A percentile compares a stretch with the other conserved stretches of the same genome.
Conservation (phyloP, 1,140 invertebrate species). For the Monochamus saltuarius region DNA sequence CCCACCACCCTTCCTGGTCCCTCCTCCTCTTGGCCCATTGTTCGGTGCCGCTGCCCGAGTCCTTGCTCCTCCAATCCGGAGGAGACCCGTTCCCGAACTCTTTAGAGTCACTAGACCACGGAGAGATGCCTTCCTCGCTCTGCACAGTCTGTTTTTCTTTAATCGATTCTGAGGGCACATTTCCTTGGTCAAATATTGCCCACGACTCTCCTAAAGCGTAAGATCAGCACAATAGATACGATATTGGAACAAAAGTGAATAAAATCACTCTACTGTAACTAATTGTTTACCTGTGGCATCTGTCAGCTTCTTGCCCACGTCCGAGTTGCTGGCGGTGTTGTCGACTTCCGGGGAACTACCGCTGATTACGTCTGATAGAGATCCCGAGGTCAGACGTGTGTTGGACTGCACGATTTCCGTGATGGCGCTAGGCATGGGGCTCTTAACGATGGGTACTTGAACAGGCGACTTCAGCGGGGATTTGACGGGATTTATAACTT, state of each 20-base stretch:
- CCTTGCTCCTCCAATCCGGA: constrained; percentile 55
- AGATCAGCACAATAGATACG: not conserved
- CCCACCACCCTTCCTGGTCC: constrained; percentile 52
- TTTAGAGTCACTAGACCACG: constrained; percentile 76
- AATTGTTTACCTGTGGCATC: constrained; percentile 44
- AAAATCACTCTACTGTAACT: not conserved
- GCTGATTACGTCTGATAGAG: constrained; percentile 60
- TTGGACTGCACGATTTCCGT: constrained; percentile 48
- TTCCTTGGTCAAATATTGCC: constrained; percentile 49
- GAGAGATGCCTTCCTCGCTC: constrained; percentile 62
- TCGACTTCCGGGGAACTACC: constrained; percentile 61
- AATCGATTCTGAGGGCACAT: constrained; percentile 25
- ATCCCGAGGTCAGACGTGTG: constrained; percentile 55
- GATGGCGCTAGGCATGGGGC: constrained; percentile 47
- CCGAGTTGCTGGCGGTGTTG: constrained; percentile 53
- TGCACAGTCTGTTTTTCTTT: constrained; percentile 49
- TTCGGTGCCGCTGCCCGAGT: constrained; percentile 46
- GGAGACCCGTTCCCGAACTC: constrained; percentile 58
- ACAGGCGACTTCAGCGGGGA: constrained; percentile 33
- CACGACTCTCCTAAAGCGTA: constrained; percentile 43
- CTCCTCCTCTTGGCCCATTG: constrained; percentile 52
- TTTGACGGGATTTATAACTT: constrained; percentile 32
- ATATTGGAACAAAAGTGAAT: too few species aligned
- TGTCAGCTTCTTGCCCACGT: constrained; percentile 38
- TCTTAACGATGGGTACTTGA: constrained; percentile 39